Evolutionary conservation across 2,113 vertebrate species (phyloP), one percentile per base, ranked within the genome.

Genomic region (Dendropsophus ebraccatus): DNA sequence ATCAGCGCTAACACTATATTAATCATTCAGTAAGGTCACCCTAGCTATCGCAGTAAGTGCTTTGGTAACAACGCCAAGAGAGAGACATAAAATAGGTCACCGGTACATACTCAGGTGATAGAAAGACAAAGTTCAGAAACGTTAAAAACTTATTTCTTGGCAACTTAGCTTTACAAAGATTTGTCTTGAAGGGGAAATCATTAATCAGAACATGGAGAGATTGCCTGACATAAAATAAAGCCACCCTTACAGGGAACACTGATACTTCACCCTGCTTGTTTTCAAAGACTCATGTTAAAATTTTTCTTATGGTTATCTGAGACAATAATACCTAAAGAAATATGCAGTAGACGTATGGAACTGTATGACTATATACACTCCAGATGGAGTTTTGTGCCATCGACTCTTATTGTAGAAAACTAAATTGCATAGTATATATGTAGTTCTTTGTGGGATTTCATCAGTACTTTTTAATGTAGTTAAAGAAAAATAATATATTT

Each of bases 51-150:
- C 84, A 85, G 30, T 85, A 85, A 78, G 60, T 85, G 83, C 83
- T 85, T 85, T 85, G 84, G 84, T 85, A 54, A 70, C 54, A 79
- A 79, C 28, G 75, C 75, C 84, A 85, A 79, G 60, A 72, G 60
- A 72, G 75, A 79, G 60, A 79, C 62, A 69, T 85, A 85, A 85
- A 85, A 78, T 78, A 84, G 70, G 83, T 56, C 83, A 65, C 30
- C 30, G 73, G 41, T 85, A 69, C 73, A 85, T 65, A 69, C 65
- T 77, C 83, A 85, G 83, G 83, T 85, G 83, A 78, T 69, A 85
- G 45, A 85, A 78, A 78, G 52, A 77, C 60, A 85, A 62, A 77
- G 21, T 50, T 85, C 41, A 77, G 50, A 85, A 77, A 77, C 52
- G 11, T 67, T 50, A 49, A 75, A 85, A 76, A 69, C 32, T 69